phyloP scores from a whole-genome alignment of 2,113 vertebrate species.

The Pithys albifrons region DNA sequence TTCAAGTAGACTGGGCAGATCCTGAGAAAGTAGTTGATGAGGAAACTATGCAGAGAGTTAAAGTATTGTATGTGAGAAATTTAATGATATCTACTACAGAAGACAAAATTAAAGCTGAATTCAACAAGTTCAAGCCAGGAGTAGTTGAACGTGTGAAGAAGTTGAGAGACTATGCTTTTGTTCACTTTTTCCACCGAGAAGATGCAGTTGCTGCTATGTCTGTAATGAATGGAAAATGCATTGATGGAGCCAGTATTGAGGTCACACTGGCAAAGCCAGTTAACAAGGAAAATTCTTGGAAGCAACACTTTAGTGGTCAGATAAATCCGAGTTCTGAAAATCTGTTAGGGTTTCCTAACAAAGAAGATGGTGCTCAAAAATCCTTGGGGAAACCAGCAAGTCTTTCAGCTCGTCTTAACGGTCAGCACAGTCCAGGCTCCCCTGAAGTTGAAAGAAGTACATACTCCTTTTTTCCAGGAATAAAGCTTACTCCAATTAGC shows the following conservation, averaged over 20 bases:
- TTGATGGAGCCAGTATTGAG: slow-evolving; percentile 89
- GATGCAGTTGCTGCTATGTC: slow-evolving; percentile 87
- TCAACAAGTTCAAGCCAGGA: slow-evolving; percentile 88
- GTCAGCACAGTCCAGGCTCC: slow-evolving; percentile 72
- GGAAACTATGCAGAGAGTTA: slow-evolving; percentile 91
- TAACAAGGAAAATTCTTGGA: slow-evolving; percentile 78
- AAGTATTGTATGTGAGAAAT: slow-evolving; percentile 93
- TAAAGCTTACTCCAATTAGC: slow-evolving; percentile 83
- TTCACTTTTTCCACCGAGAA: slow-evolving; percentile 90
- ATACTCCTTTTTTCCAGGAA: slow-evolving; percentile 83
- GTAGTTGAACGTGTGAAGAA: slow-evolving; percentile 93
- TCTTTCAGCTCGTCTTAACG: slow-evolving; percentile 73
- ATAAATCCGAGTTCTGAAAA: slow-evolving; percentile 73
- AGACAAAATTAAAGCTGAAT: slow-evolving; percentile 87
- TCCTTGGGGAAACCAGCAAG: slow-evolving; percentile 60
- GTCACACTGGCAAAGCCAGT: slow-evolving; percentile 91
- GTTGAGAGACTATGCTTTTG: slow-evolving; percentile 91
- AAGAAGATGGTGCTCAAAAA: slow-evolving; percentile 74
- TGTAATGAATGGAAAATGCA: slow-evolving; percentile 85
- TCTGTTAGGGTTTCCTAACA: slow-evolving; percentile 69
- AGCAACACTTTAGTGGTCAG: slow-evolving; percentile 77
- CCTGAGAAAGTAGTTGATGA: slow-evolving; percentile 92
- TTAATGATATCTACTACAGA: slow-evolving; percentile 90
- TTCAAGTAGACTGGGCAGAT: slow-evolving; percentile 96
- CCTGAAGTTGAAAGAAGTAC: slow-evolving; percentile 76